phyloP scores from a whole-genome alignment of 2,113 vertebrate genomes.

The Corythoichthys haematopterus region DNA sequence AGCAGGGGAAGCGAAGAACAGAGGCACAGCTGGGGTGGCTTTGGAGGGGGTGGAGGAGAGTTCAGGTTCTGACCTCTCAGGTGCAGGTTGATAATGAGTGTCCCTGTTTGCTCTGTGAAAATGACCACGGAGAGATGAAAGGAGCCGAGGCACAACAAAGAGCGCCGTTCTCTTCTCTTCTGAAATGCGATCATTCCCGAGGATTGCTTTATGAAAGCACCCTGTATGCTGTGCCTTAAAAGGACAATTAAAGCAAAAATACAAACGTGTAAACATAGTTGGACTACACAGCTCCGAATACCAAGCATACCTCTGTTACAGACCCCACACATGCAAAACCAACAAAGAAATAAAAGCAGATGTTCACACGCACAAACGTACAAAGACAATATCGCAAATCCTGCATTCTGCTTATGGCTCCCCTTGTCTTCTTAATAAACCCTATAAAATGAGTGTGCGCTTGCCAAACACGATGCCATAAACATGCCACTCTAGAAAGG shows the following conservation, averaged over 20 bases:
- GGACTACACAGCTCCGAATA: conserved; percentile 52
- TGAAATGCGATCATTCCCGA: conserved; percentile 71
- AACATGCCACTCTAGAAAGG: conserved; percentile 90
- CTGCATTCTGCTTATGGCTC: conserved; percentile 68
- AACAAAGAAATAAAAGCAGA: conserved; percentile 45
- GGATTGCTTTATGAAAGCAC: conserved; percentile 72
- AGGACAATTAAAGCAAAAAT: conserved; percentile 71
- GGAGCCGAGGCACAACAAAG: conserved; percentile 73
- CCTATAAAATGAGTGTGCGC: conserved; percentile 84
- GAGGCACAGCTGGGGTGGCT: conserved; percentile 42
- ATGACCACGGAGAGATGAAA: conserved; percentile 75
- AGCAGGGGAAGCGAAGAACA: conserved; percentile 82
- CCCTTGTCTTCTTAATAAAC: conserved; percentile 69
- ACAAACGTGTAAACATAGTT: conserved; percentile 75
- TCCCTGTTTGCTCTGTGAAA: conserved; percentile 79
- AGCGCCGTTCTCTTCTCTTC: conserved; percentile 62
- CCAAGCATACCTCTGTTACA: conserved; percentile 34
- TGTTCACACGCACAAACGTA: conserved; percentile 20
- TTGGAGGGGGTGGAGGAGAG: conserved; percentile 62
- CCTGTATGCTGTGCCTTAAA: conserved; percentile 73
- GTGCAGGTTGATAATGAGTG: conserved; percentile 98
- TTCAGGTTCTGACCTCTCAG: conserved; percentile 93
- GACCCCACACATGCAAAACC: conserved; percentile 61
- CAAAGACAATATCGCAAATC: conserved; percentile 57
- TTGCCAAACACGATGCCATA: conserved; percentile 82